Percentiles rank a stretch among this genome's conserved stretches.
phyloP scores from a whole-genome alignment of 2,113 vertebrate species.

The Struthidea cinerea region DNA sequence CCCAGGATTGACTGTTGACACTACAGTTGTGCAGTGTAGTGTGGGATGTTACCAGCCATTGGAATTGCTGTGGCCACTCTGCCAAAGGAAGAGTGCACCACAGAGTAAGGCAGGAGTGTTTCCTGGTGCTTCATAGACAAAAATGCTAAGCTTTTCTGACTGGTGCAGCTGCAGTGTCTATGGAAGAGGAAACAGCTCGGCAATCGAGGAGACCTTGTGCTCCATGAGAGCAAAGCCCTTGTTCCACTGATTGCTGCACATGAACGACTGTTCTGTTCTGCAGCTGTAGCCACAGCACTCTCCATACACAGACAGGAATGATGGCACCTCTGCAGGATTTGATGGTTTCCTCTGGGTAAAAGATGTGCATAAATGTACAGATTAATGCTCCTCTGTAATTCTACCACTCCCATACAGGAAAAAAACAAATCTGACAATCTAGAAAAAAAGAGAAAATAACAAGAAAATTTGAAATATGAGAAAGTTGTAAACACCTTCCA shows the following conservation, averaged over 20 bases:
- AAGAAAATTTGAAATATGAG: neutral
- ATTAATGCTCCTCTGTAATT: neutral
- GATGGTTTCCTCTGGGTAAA: neutral
- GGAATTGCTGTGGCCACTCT: neutral
- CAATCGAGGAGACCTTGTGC: neutral
- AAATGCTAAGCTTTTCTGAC: neutral
- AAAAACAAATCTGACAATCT: neutral
- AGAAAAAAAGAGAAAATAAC: neutral
- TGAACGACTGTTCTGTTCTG: neutral
- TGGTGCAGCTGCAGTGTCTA: neutral
- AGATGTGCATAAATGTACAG: neutral
- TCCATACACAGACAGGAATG: accelerated
- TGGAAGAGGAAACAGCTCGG: neutral
- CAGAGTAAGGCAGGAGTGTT: neutral
- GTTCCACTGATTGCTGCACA: neutral
- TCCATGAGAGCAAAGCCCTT: neutral
- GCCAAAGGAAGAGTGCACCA: neutral
- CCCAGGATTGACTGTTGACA: neutral
- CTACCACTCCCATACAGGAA: neutral
- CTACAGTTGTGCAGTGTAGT: accelerated
- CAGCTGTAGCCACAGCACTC: neutral
- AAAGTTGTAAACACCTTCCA: neutral
- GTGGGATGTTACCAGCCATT: neutral
- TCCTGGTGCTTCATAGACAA: neutral
- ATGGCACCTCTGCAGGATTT: neutral